A percentile compares a stretch with the other conserved stretches of the same genome.
phyloP scores from a whole-genome alignment of 2,113 vertebrate species.

The Tachycineta bicolor region DNA sequence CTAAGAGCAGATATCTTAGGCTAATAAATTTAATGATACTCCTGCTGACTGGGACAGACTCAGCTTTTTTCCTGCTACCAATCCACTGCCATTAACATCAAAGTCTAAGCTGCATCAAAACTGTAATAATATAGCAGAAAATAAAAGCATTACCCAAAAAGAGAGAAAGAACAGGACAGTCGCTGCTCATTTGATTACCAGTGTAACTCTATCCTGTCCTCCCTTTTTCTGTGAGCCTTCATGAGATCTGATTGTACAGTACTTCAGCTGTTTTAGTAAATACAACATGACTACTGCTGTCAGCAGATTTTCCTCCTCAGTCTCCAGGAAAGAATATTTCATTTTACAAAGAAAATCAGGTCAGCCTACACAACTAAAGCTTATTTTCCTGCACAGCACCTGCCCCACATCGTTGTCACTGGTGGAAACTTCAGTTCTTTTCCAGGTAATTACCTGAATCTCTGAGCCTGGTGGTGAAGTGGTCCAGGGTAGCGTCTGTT shows the following conservation, averaged over 20 bases:
- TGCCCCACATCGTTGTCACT: neutral
- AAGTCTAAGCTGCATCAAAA: constrained; percentile 61
- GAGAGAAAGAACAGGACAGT: constrained; percentile 2
- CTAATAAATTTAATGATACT: constrained; percentile 65
- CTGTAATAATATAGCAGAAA: constrained; percentile 42
- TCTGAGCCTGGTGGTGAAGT: constrained; percentile 98
- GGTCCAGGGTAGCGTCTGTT: constrained; percentile 98
- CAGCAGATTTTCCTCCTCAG: constrained; percentile 61
- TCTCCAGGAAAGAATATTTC: constrained; percentile 67
- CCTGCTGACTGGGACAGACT: constrained; percentile 51
- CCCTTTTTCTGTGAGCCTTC: neutral
- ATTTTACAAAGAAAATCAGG: constrained; percentile 66
- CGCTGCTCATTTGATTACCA: constrained; percentile 53
- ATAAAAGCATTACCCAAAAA: constrained; percentile 48
- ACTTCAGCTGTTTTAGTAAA: constrained; percentile 60
- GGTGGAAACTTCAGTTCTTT: constrained; percentile 30
- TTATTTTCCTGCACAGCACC: constrained; percentile 29
- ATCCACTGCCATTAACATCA: constrained; percentile 53
- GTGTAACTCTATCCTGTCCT: constrained; percentile 32
- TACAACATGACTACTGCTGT: constrained; percentile 62
- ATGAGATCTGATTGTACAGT: constrained; percentile 26
- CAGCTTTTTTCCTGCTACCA: constrained; percentile 53
- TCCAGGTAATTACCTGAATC: constrained; percentile 93
- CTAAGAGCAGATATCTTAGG: constrained; percentile 29
- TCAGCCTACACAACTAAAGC: constrained; percentile 51